These are phyloP conservation scores for Aurelia sp. DNA, from an alignment of 30 jellyfish, hydroid and myxozoan genomes.

Conservation along the genomic window DNA sequence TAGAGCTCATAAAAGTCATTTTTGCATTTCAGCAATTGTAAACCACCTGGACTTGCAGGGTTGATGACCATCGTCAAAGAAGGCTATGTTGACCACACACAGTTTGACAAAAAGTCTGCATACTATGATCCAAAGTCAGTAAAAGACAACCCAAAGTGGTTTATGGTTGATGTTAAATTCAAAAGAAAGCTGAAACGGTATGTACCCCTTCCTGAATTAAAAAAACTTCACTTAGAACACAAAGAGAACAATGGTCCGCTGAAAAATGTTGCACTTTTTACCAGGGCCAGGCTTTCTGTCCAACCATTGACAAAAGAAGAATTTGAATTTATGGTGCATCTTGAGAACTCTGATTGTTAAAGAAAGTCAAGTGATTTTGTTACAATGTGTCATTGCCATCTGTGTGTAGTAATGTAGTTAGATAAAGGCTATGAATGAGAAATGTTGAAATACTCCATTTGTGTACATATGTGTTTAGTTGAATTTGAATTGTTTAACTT, in stretches of 20 bases:
- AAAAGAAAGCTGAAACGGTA: constrained; percentile 73
- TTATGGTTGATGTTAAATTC: constrained; percentile 91
- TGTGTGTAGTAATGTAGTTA: no score
- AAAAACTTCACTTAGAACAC: constrained; percentile 70
- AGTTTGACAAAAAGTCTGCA: constrained; percentile 74
- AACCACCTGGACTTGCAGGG: constrained; percentile 95
- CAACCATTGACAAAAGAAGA: constrained; percentile 90
- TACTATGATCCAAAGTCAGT: constrained; percentile 91
- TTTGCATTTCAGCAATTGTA: constrained; percentile 78
- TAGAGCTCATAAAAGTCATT: no score
- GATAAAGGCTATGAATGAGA: no score
- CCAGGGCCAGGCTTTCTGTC: constrained; percentile 89
- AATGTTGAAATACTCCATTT: no score
- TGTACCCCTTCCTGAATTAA: constrained; percentile 77
- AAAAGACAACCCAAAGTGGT: constrained; percentile 88
- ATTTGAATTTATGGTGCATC: constrained; percentile 69
- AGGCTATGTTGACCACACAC: constrained; percentile 96
- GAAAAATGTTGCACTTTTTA: constrained; percentile 72
- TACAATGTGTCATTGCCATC: no score
- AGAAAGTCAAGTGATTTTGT: no score
- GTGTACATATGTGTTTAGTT: no score
- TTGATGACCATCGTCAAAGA: constrained; percentile 76
- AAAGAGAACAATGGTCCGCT: constrained; percentile 79
- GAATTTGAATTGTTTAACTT: no score
- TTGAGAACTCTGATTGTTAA: constrained; percentile 11